These are phyloP conservation scores for Diorhabda carinulata DNA, from an alignment of 1,140 invertebrate genomes.

Conservation along the genomic window DNA sequence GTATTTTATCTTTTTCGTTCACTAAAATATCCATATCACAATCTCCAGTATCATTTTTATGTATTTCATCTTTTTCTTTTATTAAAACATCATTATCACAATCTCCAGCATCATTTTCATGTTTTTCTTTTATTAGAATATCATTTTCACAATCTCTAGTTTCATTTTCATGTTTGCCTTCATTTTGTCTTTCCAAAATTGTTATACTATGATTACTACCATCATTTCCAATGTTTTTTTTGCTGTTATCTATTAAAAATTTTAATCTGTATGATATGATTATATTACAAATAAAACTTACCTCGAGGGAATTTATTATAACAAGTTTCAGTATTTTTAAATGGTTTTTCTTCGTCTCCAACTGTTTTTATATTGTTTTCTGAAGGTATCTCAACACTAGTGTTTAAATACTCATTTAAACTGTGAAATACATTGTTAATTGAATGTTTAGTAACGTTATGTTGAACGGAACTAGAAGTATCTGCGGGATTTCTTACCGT, in stretches of 20 bases:
- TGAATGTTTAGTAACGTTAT: conserved; percentile 47
- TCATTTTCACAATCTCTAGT: neutral
- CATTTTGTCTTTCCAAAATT: neutral
- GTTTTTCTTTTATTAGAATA: neutral
- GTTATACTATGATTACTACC: neutral
- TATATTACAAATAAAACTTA: neutral
- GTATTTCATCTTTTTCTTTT: neutral
- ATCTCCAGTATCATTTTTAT: conserved; percentile 1
- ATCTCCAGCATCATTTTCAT: neutral
- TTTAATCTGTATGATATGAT: neutral
- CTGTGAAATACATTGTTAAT: conserved; percentile 61
- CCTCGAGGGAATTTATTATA: neutral
- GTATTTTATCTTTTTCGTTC: neutral
- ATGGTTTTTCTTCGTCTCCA: neutral
- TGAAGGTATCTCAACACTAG: conserved; percentile 39
- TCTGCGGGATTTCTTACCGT: neutral
- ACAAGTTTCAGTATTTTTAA: neutral
- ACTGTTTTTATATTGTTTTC: neutral
- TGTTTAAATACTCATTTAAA: conserved; percentile 60
- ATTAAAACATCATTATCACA: neutral
- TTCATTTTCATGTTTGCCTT: neutral
- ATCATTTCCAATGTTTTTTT: neutral
- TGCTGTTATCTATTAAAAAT: neutral
- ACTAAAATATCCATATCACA: neutral
- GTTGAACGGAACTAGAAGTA: conserved; percentile 16